Evolutionary conservation across 1,140 invertebrate species (phyloP).

Genomic region (Phthorimaea operculella): DNA sequence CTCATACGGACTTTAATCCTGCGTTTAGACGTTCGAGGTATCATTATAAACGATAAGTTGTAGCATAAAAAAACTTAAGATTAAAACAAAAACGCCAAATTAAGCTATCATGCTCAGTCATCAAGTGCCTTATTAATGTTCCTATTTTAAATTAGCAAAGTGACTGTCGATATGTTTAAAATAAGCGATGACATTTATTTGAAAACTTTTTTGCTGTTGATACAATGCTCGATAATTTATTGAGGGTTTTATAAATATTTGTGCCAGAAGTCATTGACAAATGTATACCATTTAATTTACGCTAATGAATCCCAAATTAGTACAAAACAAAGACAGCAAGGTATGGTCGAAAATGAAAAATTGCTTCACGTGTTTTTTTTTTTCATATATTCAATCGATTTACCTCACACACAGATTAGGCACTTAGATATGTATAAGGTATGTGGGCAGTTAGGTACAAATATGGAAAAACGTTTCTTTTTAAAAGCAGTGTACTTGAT

Average conservation of each 20-base stretch:
- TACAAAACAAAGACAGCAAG: conserved; percentile 33
- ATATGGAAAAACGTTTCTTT: too few species aligned
- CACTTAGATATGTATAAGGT: too few species aligned
- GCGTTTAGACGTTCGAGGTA: conserved; percentile 27
- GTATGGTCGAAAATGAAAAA: conserved; percentile 20
- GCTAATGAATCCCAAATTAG: conserved; percentile 59
- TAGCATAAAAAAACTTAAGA: conserved; percentile 27
- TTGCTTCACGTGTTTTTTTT: too few species aligned
- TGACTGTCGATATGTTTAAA: conserved; percentile 44
- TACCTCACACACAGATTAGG: not conserved
- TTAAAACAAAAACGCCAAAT: conserved; percentile 37
- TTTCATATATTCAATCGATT: too few species aligned
- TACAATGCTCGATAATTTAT: conserved; percentile 24
- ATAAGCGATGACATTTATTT: conserved; percentile 40
- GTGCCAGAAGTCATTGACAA: conserved; percentile 54
- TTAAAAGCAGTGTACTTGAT: too few species aligned
- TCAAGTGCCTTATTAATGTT: conserved; percentile 51
- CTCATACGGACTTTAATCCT: conserved; percentile 27
- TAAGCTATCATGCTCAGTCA: conserved; percentile 48
- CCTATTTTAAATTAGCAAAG: conserved; percentile 52
- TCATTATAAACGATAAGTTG: conserved; percentile 27
- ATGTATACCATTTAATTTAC: conserved; percentile 64
- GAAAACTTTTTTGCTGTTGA: not conserved
- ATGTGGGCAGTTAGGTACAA: too few species aligned
- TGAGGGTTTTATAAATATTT: conserved; percentile 54